Evolutionary conservation across 2,888 invertebrate genomes (phyloP).

Genomic region (Lumbricus terrestris): DNA sequence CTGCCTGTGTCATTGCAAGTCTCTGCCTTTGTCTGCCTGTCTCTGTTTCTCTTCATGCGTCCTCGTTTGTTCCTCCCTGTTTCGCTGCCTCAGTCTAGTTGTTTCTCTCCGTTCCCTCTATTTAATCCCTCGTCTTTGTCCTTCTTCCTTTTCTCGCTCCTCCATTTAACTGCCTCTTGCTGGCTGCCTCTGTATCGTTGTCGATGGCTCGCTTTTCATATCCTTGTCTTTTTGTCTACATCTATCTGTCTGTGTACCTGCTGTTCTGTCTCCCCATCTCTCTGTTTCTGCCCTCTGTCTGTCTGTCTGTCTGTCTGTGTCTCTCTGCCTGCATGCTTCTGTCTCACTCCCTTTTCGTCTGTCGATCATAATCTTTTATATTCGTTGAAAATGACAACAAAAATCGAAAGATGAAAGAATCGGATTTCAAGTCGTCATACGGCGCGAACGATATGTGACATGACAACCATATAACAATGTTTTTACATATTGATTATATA

Average conservation of each 20-base stretch:
- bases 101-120: no score
- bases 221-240: no score
- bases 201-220: no score
- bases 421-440: background rate
- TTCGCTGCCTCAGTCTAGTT: background rate
- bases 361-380: background rate
- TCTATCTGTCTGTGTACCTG: background rate
- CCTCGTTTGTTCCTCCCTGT: background rate
- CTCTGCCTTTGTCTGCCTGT: no score
- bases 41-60: background rate
- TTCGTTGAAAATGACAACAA: background rate
- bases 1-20: no score
- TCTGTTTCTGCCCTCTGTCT: background rate
- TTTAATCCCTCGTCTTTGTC: no score
- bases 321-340: no score
- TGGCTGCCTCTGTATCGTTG: no score
- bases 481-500: no score
- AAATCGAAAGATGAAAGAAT: background rate
- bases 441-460: background rate
- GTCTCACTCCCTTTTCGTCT: background rate
- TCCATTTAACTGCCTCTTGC: no score
- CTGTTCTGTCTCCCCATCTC: no score
- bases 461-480: background rate
- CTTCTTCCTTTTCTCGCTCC: no score
- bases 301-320: background rate